Evolutionary conservation across 2,113 vertebrate species (phyloP).

Genomic region (Hippocampus guttulatus): DNA sequence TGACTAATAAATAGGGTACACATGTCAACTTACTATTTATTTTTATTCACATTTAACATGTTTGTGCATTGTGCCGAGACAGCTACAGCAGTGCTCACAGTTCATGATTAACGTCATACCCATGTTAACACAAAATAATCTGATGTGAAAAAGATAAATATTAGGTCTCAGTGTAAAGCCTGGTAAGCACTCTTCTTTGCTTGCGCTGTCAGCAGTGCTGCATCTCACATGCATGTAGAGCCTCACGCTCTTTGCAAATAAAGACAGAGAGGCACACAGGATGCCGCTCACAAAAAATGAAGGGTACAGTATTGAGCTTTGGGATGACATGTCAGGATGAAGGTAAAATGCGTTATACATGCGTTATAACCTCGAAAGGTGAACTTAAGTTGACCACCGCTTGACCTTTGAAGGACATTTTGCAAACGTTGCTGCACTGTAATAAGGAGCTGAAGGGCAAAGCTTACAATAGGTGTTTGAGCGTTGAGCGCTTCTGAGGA

Average conservation of each 20-base stretch:
- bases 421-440: too few species aligned
- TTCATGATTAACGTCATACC: slow-evolving; percentile 28
- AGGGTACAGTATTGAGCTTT: neutral
- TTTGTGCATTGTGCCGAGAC: slow-evolving; percentile 50
- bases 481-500: too few species aligned
- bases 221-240: slow-evolving; percentile 58
- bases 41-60: slow-evolving; percentile 51
- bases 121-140: slow-evolving; percentile 58
- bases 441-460: too few species aligned
- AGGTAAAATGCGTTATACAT: neutral
- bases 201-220: slow-evolving; percentile 30
- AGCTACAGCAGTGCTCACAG: slow-evolving; percentile 56
- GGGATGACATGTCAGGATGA: neutral
- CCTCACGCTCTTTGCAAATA: slow-evolving; percentile 48
- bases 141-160: slow-evolving; percentile 59
- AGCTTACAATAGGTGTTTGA: too few species aligned
- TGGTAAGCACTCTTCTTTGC: slow-evolving; percentile 28
- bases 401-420: too few species aligned
- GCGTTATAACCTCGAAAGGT: too few species aligned
- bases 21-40: slow-evolving; percentile 51
- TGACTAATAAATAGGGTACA: slow-evolving; percentile 12
- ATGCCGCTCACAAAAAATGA: neutral
- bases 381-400: too few species aligned
- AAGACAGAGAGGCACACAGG: neutral
- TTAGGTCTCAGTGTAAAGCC: slow-evolving; percentile 47